These are phyloP conservation scores for Caenorhabditis elegans DNA, from an alignment of 1,140 invertebrate genomes.

Conservation along the genomic window DNA sequence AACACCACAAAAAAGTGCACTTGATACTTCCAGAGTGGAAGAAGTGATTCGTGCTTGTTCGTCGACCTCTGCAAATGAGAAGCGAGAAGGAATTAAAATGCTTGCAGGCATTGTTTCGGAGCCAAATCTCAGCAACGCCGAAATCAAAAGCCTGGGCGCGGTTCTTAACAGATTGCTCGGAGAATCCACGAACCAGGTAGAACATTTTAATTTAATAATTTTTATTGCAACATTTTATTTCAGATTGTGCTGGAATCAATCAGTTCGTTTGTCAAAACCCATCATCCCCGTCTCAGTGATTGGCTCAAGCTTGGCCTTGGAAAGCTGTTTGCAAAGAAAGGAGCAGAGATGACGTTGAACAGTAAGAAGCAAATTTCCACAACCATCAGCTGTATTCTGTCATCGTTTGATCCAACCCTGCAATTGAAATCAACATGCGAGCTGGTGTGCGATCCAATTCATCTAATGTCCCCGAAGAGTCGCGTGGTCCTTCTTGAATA, in stretches of 20 bases:
- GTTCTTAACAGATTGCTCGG: neutral
- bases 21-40: neutral
- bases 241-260: neutral
- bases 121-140: neutral
- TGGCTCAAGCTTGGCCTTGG: conserved; percentile 10
- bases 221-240: too few relatives aligned
- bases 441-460: conserved; percentile 2
- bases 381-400: neutral
- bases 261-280: neutral
- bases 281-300: neutral
- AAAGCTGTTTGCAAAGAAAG: neutral
- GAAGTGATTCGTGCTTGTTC: too few relatives aligned
- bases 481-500: neutral
- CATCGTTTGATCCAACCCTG: neutral
- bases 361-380: neutral
- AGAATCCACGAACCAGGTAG: neutral
- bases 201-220: too few relatives aligned
- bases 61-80: neutral
- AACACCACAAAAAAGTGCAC: neutral
- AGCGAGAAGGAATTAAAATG: neutral
- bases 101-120: neutral
- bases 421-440: neutral
- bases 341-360: neutral
- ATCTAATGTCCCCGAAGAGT: neutral
- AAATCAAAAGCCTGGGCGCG: neutral